Evolutionary conservation across 2,113 vertebrate species (phyloP).

Genomic region (Pogona vitticeps): DNA sequence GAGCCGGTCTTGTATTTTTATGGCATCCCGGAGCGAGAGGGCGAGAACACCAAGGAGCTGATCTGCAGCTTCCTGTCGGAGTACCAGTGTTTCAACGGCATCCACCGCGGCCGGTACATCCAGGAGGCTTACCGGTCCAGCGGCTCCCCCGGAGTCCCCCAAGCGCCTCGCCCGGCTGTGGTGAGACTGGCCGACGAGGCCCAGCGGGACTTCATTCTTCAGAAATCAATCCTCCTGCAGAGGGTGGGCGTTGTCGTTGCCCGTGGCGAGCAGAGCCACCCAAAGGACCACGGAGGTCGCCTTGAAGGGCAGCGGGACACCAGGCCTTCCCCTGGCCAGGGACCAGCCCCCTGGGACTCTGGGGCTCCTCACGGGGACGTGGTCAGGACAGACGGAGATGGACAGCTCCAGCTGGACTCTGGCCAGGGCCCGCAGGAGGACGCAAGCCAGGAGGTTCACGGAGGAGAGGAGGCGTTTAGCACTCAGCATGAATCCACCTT

Average conservation of each 20-base stretch:
- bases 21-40: slow-evolving; percentile 79
- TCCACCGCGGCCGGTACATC: slow-evolving; percentile 77
- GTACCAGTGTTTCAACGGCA: slow-evolving; percentile 78
- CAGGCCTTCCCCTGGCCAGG: slow-evolving; percentile 50
- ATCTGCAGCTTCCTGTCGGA: slow-evolving; percentile 77
- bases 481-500: slow-evolving; percentile 52
- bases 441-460: background rate
- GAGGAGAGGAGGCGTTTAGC: slow-evolving; percentile 40
- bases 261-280: slow-evolving; percentile 61
- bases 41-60: slow-evolving; percentile 78
- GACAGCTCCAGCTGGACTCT: background rate
- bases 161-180: slow-evolving; percentile 75
- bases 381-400: slow-evolving; percentile 48
- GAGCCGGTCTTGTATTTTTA: slow-evolving; percentile 78
- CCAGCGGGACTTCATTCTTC: slow-evolving; percentile 80
- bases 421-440: slow-evolving; percentile 57
- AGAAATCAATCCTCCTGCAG: slow-evolving; percentile 77
- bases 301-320: slow-evolving; percentile 48
- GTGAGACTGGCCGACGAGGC: slow-evolving; percentile 76
- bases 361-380: slow-evolving; percentile 38
- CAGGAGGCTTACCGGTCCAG: slow-evolving; percentile 78
- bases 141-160: slow-evolving; percentile 33
- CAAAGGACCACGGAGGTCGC: slow-evolving; percentile 33
- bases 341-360: slow-evolving; percentile 50
- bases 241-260: slow-evolving; percentile 76